Percentiles rank a stretch among this genome's conserved stretches.
These are phyloP conservation scores for Tyto alba DNA, from an alignment of 2,113 vertebrate species.

Conservation along the genomic window DNA sequence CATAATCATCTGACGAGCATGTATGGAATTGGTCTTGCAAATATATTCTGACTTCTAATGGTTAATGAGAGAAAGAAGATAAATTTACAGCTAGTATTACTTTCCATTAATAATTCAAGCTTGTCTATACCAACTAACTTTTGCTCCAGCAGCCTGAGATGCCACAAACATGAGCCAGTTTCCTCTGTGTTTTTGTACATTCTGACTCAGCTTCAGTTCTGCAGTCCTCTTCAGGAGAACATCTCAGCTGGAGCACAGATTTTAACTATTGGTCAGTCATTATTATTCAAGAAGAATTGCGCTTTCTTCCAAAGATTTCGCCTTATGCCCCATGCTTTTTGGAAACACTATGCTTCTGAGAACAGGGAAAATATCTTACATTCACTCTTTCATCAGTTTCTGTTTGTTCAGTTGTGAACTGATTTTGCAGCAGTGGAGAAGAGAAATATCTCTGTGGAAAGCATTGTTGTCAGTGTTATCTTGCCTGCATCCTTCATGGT, in stretches of 20 bases:
- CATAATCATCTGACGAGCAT: background rate
- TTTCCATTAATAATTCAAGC: background rate
- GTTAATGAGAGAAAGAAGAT: background rate
- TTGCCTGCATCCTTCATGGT: background rate
- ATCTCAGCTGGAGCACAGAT: background rate
- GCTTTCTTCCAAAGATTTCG: background rate
- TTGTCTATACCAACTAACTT: background rate
- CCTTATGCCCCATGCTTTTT: background rate
- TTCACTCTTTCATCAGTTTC: background rate
- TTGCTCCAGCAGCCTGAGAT: background rate
- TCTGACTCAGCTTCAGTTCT: background rate
- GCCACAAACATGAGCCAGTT: background rate
- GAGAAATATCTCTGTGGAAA: background rate
- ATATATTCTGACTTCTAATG: background rate
- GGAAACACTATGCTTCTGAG: background rate
- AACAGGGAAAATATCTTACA: background rate
- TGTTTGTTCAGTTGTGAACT: background rate
- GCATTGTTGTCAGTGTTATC: background rate
- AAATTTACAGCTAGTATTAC: background rate
- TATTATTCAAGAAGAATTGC: background rate
- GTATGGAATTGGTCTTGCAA: background rate
- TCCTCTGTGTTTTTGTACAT: background rate
- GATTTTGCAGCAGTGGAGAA: background rate
- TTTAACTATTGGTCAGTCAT: background rate
- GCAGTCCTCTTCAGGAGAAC: background rate